Base-by-base conservation (phyloP, 2,888 invertebrate species). In the Uropetala carovei region DNA sequence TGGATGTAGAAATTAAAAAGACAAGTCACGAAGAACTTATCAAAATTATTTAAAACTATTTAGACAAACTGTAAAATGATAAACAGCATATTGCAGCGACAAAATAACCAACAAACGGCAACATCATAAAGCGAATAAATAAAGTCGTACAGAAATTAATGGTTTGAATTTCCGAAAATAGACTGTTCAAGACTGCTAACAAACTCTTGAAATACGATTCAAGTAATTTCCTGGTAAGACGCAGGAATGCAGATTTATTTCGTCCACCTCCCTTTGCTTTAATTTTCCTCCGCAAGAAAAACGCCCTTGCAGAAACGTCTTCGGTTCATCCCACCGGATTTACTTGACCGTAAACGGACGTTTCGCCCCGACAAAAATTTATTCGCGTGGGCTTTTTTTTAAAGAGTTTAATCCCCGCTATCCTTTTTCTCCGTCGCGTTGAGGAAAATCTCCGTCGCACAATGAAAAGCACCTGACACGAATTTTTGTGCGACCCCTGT, bases 391-490 rank as follows among this genome's bases (percentile, higher is more conserved):
- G 43, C 43, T 43, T 43, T 43, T 43, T 43, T 43, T 43, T 43
- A 75, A 75, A 75, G 22, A 22, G 22, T 27, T 75, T 75, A 75
- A 75, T 75, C 75, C 75, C 75, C 16, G 75, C 75, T 27, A 27
- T 75, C 27, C 13, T 75, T 75, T 68, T 75, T 75, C n/a, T 9
- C 68, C 22, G 22, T 75, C 27, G 22, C 75, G 22, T 13, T 75
- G 75, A 75, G 75, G 75, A 75, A 75, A 75, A 75, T 75, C 75
- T 43, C 75, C 75, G 27, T 13, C 16, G 7, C 75, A 75, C 75
- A 75, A 75, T 75, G 75, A 75, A 27, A 75, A 75, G 75, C 75
- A 75, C 75, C 75, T 75, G 75, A 22, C 75, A 75, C 75, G 75
- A 75, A 75, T 75, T 75, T 27, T 27, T 27, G 75, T 27, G 75